These are phyloP conservation scores for Sciurus carolinensis DNA, from an alignment of 2,797 vertebrate genomes.

Conservation along the genomic window DNA sequence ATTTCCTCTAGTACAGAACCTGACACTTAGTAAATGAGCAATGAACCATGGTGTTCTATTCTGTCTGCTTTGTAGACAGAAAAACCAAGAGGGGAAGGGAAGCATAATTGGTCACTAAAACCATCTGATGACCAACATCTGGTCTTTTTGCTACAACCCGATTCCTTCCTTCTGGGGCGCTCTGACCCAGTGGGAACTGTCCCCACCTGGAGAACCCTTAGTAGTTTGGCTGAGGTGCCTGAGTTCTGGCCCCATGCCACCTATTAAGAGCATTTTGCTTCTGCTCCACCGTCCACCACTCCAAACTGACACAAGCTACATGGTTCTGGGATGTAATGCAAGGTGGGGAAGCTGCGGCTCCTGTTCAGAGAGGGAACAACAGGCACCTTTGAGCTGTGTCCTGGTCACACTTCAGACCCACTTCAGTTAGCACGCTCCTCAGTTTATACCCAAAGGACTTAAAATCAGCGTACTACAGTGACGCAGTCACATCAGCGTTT, in stretches of 20 bases:
- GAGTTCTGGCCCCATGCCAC: background rate
- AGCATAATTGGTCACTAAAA: too few species aligned
- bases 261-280: background rate
- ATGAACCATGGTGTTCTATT: background rate
- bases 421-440: too few species aligned
- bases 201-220: accelerated
- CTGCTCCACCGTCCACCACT: background rate
- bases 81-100: background rate
- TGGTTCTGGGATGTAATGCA: background rate
- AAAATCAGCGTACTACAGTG: too few species aligned
- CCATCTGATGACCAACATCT: background rate
- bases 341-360: conserved; percentile 63
- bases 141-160: background rate
- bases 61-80: background rate
- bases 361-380: conserved; percentile 2
- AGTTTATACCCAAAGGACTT: too few species aligned
- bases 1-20: background rate
- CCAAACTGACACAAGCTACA: background rate
- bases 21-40: background rate
- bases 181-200: background rate
- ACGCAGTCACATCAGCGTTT: too few species aligned
- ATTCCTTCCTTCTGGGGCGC: background rate
- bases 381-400: conserved; percentile 1
- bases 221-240: background rate
- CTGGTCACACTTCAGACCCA: conserved; percentile 17